These are phyloP conservation scores for Thyatira batis DNA, from an alignment of 2,888 invertebrate species.

Conservation along the genomic window DNA sequence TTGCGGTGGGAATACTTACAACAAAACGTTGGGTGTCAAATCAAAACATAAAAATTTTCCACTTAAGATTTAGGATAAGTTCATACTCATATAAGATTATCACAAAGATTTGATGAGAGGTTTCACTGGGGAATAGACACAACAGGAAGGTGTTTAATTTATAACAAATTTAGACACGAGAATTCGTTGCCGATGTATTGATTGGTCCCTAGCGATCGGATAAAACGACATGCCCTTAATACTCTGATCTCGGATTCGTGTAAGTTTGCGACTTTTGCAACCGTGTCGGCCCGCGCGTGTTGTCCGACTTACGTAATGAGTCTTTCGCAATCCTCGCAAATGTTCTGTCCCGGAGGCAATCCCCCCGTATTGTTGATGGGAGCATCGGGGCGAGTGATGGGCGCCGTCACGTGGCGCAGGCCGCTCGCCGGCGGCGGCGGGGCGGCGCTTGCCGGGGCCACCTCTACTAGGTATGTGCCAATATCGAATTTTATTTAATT, in stretches of 20 bases:
- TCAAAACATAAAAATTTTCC: no score
- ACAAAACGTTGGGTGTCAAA: no score
- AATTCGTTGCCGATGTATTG: background rate
- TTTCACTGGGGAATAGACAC: no score
- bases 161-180: background rate
- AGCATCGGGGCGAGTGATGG: conserved; percentile 84
- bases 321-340: conserved; percentile 98
- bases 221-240: conserved; percentile 1
- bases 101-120: no score
- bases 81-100: no score
- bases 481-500: conserved; percentile 45
- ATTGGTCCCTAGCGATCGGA: background rate
- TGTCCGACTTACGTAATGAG: conserved; percentile 97
- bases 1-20: no score
- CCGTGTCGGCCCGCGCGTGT: conserved; percentile 85
- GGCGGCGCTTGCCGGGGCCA: conserved; percentile 39
- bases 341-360: conserved; percentile 93
- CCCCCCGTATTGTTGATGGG: conserved; percentile 86
- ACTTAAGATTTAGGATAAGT: no score
- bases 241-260: background rate
- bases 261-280: conserved; percentile 75
- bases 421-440: conserved; percentile 78
- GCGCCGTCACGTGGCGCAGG: conserved; percentile 89
- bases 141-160: background rate
- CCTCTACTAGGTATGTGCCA: conserved; percentile 48